Percentiles rank a stretch among this genome's conserved stretches.
These are phyloP conservation scores for Parnassius mnemosyne DNA, from an alignment of 2,888 invertebrate species.

Conservation along the genomic window DNA sequence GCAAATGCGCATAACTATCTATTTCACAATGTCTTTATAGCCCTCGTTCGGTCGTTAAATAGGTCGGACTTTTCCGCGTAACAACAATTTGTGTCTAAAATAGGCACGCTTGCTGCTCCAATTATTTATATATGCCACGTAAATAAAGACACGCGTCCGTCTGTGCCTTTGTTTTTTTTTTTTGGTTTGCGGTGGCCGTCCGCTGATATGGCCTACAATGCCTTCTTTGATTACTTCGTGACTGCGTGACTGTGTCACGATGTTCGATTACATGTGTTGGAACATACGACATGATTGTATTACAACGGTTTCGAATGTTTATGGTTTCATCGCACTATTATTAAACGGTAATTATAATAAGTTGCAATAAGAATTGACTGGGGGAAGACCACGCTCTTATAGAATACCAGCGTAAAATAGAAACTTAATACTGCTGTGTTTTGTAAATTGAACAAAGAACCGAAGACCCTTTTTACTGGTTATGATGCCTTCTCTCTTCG, in stretches of 20 bases:
- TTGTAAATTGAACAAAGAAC: too few relatives aligned
- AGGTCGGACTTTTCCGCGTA: conserved; percentile 33
- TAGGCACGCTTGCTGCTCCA: conserved; percentile 36
- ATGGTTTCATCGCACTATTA: conserved; percentile 2
- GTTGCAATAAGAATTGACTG: too few relatives aligned
- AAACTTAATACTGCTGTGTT: too few relatives aligned
- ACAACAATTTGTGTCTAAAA: conserved; percentile 35
- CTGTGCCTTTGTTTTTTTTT: conserved; percentile 10
- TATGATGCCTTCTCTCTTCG: too few relatives aligned
- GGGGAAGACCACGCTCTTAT: too few relatives aligned
- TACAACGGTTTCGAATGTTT: conserved; percentile 3
- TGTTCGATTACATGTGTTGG: neutral
- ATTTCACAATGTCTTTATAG: conserved; percentile 32
- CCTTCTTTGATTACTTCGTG: conserved; percentile 11
- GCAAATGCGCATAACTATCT: conserved; percentile 18
- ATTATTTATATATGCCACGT: conserved; percentile 37
- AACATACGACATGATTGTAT: neutral
- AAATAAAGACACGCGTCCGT: conserved; percentile 21
- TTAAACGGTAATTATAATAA: too few relatives aligned
- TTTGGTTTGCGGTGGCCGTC: conserved; percentile 6
- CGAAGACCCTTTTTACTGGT: too few relatives aligned
- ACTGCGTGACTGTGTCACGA: conserved; percentile 3
- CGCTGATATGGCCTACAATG: conserved; percentile 5
- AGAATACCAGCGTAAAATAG: too few relatives aligned
- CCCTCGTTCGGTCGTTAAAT: conserved; percentile 35